phyloP scores from a whole-genome alignment of 1,140 invertebrate genomes.

The Drosophila baimaii region DNA sequence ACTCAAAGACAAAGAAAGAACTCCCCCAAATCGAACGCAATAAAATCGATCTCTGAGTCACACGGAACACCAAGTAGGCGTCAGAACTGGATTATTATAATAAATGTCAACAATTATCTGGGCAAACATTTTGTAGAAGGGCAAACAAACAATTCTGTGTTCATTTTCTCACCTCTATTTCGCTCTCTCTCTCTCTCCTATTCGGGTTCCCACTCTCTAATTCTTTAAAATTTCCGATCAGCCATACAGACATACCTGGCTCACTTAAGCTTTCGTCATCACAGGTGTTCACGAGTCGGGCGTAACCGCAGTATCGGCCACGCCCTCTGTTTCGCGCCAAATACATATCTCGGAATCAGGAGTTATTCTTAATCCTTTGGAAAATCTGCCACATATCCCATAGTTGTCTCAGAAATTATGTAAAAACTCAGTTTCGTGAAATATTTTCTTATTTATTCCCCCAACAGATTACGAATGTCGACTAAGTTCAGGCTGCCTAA shows the following conservation, averaged over 20 bases:
- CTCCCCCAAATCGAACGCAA: not conserved
- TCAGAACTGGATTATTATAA: conserved; percentile 32
- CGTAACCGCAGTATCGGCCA: conserved; percentile 42
- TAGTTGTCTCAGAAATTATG: not conserved
- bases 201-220: not conserved
- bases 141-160: conserved; percentile 24
- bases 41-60: conserved; percentile 12
- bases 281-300: conserved; percentile 46
- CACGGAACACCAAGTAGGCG: conserved; percentile 16
- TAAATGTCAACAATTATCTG: conserved; percentile 36
- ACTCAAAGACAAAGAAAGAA: too few species aligned
- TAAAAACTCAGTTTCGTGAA: too few species aligned
- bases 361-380: not conserved
- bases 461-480: conserved; percentile 34
- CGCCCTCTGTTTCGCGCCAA: conserved; percentile 25
- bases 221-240: not conserved
- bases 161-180: conserved; percentile 6
- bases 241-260: conserved; percentile 51
- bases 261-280: conserved; percentile 31
- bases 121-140: conserved; percentile 18
- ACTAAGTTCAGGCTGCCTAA: conserved; percentile 34
- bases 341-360: conserved; percentile 31
- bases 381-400: not conserved
- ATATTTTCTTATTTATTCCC: conserved; percentile 6
- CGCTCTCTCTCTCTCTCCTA: not conserved